These are phyloP conservation scores for Athrips mouffetella DNA, from an alignment of 2,888 invertebrate species.

Conservation along the genomic window DNA sequence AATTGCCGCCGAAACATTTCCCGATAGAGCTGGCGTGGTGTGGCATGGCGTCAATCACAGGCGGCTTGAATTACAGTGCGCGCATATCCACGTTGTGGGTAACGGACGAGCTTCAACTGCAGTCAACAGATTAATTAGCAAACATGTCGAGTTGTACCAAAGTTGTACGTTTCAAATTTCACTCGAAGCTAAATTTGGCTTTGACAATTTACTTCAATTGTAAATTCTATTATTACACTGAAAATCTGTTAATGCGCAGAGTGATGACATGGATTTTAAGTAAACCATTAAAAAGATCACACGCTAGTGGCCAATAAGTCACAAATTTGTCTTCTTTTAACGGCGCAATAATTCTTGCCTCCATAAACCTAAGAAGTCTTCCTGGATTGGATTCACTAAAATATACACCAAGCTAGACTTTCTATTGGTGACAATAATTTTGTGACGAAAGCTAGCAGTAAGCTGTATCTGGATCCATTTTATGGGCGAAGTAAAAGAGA, in stretches of 20 bases:
- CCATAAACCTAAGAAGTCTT: not conserved
- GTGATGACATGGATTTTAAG: no score
- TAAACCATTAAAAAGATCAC: no score
- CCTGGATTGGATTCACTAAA: not conserved
- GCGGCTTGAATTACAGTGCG: slow-evolving; percentile 14
- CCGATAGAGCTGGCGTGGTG: not conserved
- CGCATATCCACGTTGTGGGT: not conserved
- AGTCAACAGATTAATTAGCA: slow-evolving; percentile 31
- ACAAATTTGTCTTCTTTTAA: no score
- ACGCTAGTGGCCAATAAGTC: no score
- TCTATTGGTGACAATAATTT: not conserved
- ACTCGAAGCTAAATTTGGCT: not conserved
- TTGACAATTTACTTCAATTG: no score
- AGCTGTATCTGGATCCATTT: slow-evolving; percentile 12
- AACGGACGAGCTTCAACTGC: slow-evolving; percentile 14
- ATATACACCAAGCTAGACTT: not conserved
- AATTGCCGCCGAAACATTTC: not conserved
- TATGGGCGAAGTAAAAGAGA: slow-evolving; percentile 24
- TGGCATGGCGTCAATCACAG: slow-evolving; percentile 11
- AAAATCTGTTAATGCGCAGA: no score
- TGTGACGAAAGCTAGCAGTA: slow-evolving; percentile 11
- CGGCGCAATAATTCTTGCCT: no score
- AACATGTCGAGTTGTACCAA: no score
- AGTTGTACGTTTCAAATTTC: not conserved
- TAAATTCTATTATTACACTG: no score